Evolutionary conservation across 2,797 vertebrate species (phyloP).

Genomic region (Momotus momota): DNA sequence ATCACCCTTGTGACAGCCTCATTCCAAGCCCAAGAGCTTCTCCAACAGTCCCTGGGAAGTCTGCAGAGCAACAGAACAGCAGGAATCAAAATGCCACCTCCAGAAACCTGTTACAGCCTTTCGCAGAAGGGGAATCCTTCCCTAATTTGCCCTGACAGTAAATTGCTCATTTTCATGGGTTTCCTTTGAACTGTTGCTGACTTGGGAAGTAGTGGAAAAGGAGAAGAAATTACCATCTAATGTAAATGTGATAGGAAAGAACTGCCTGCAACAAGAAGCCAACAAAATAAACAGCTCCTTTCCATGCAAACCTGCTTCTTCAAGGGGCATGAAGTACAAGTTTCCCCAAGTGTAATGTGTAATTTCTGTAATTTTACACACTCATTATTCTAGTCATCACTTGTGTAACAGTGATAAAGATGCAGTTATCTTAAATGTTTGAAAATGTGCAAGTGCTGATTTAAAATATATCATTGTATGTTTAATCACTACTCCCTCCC

Average conservation of each 20-base stretch:
- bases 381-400: not conserved
- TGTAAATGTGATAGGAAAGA: not conserved
- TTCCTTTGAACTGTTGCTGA: not conserved
- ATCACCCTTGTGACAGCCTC: not conserved
- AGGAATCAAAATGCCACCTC: not conserved
- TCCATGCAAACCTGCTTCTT: not conserved
- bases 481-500: not conserved
- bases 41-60: not conserved
- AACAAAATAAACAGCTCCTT: not conserved
- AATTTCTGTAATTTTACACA: not conserved
- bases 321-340: too few species aligned
- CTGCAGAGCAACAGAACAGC: not conserved
- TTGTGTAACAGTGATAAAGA: not conserved
- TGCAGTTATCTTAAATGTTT: not conserved
- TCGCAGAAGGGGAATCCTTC: not conserved
- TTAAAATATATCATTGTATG: rapidly evolving
- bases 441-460: not conserved
- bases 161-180: not conserved
- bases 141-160: not conserved
- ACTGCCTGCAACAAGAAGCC: not conserved
- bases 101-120: not conserved
- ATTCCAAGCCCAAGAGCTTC: not conserved
- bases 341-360: not conserved
- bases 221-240: not conserved
- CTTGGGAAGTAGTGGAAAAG: not conserved